Evolutionary conservation across 2,113 vertebrate species (phyloP), one percentile per base, ranked within the genome.

Genomic region (Neolamprologus fasciatus): DNA sequence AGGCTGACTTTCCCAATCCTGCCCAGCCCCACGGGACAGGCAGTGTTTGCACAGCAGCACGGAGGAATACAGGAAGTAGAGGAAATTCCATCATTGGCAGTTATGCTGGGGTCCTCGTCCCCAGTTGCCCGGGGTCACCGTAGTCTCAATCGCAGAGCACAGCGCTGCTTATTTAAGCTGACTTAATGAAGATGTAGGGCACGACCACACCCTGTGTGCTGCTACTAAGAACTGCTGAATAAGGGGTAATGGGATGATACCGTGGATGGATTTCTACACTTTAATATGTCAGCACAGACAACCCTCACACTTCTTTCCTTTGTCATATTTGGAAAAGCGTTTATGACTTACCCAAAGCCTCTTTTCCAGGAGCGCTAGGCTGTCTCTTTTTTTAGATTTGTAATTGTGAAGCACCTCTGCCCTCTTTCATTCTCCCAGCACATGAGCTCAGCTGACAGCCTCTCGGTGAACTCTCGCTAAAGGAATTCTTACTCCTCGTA

Each of bases 51-150:
- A 93, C 91, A 88, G 94, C 92, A 86, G 89, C 83, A 83, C 53
- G 9, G 84, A 91, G 91, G 92, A 89, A 84, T 92, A 93, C 89
- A 96, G 95, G 95, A 95, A 96, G 94, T 76, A 91, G 94, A 94
- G 90, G 89, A 94, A 92, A 92, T 96, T 95, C 91, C 94, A 93
- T 81, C 88, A 92, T 89, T 93, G 88, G 89, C 66, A 93, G 81
- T 90, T 89, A 81, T 73, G 53, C 87, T 76, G 47, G 45, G 76
- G 85, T 84, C 58, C 85, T 11, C 4, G 12, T 55, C 78, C 5
- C 55, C 55, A 53, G 50, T 26, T n/a, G 5, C 17, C 23, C 58
- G 11, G 19, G n/a, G 71, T 66, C 63, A 11, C 82, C 3, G 1
- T 87, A 14, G 83, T 31, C 40, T 89, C 71, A 42, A 28, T 84